A percentile compares a stretch with the other conserved stretches of the same genome.
These are phyloP conservation scores for Momotus momota DNA, from an alignment of 2,797 vertebrate species.

Conservation along the genomic window DNA sequence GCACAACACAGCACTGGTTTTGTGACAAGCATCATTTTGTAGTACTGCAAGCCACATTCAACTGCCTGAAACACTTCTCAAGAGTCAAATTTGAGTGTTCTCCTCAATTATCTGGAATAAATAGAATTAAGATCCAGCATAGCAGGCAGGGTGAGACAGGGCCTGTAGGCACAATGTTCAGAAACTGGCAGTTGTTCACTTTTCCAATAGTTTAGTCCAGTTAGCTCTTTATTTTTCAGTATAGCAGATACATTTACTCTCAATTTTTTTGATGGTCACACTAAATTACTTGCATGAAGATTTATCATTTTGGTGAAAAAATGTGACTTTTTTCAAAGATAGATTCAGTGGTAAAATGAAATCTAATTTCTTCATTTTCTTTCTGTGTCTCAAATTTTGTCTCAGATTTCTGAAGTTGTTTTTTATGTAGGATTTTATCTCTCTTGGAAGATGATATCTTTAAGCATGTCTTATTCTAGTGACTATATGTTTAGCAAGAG, in stretches of 20 bases:
- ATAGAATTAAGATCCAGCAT: not conserved
- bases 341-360: not conserved
- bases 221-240: not conserved
- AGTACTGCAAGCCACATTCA: not conserved
- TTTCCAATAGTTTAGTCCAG: not conserved
- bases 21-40: not conserved
- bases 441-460: not conserved
- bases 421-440: not conserved
- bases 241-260: not conserved
- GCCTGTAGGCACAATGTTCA: accelerated
- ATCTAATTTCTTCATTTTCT: not conserved
- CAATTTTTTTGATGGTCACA: not conserved
- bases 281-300: not conserved
- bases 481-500: not conserved
- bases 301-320: not conserved
- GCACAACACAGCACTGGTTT: not conserved
- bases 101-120: not conserved
- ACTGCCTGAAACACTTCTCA: not conserved
- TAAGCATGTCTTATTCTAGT: not conserved
- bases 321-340: not conserved
- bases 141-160: not conserved
- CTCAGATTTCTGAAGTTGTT: not conserved
- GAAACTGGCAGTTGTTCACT: not conserved
- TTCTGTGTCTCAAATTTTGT: not conserved
- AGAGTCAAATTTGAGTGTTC: not conserved